Base-by-base conservation (phyloP, 2,797 vertebrate species). In the Alectoris magna region DNA sequence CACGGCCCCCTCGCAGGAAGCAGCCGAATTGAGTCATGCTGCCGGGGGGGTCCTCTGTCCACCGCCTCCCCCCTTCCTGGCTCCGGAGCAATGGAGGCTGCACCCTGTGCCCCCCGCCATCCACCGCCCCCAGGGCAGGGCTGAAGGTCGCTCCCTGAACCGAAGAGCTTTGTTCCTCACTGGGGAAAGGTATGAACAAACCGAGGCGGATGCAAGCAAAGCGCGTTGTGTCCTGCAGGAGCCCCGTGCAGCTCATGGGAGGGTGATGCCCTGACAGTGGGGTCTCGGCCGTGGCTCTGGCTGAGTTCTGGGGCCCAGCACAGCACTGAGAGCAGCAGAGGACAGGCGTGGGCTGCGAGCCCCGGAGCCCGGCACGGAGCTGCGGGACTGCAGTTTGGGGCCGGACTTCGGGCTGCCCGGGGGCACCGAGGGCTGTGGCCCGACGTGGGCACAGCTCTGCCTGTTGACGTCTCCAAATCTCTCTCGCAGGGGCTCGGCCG, bases 401-500 rank as follows among this genome's bases (percentile, higher is more conserved):
- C 34, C 5, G 4, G n/a, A 27, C 17, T 39, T 48, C 63, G 44
- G 48, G 11, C 10, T 10, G 2, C 14, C 14, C 22, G 2, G 27
- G 18, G 27, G 10, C 46, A 38, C 31, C 0, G 31, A 44, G n/a
- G 15, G 18, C 59, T 84, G 48, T 0, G 1, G 12, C 8, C 21
- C 2, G 1, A 21, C 14, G 38, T 7, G 24, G 29, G n/a, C 11
- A 2, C 44, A 10, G 16, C 1, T 1, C 29, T 53, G 43, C 58
- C 63, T 1, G 0, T 7, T 7, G 38, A 51, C 1, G 1, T 6
- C 1, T 2, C 64, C 2, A 0, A 82, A 39, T 81, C 81, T 91
- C 87, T 95, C 73, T 83, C 70, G 7, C 93, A 99, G 99, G 98
- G 98, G 86, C 97, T 97, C 80, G 96, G 96, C 84, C 98, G 97